Evolutionary conservation across 2,797 vertebrate genomes (phyloP).

Genomic region (Sebastolobus alascanus): DNA sequence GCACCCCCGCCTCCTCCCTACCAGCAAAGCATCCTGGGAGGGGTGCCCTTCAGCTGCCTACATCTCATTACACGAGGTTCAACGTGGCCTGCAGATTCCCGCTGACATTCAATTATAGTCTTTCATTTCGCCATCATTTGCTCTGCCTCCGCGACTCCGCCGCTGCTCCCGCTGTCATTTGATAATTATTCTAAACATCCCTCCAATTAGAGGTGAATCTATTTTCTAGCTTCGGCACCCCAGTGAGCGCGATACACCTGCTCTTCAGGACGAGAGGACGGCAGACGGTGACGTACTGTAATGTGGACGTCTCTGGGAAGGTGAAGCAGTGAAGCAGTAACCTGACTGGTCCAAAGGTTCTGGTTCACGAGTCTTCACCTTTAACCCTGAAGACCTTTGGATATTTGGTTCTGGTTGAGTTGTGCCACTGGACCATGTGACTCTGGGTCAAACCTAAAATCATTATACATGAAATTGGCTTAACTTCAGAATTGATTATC

Average conservation of each 20-base stretch:
- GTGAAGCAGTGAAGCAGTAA: background rate
- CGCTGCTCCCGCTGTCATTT: slow-evolving; percentile 63
- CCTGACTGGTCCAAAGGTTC: background rate
- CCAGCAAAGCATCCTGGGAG: slow-evolving; percentile 63
- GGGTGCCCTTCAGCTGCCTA: slow-evolving; percentile 68
- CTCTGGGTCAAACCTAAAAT: slow-evolving; percentile 13
- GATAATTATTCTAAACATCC: slow-evolving; percentile 68
- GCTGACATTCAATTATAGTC: slow-evolving; percentile 79
- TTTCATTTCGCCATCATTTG: slow-evolving; percentile 69
- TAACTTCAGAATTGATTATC: slow-evolving; percentile 17
- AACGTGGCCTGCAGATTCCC: slow-evolving; percentile 59
- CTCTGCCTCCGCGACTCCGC: slow-evolving; percentile 46
- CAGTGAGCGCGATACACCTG: slow-evolving; percentile 37
- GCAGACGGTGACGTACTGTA: background rate
- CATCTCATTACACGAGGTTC: slow-evolving; percentile 69
- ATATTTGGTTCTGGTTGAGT: slow-evolving; percentile 2
- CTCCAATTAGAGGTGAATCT: slow-evolving; percentile 59
- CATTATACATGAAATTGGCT: slow-evolving; percentile 6
- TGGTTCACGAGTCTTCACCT: slow-evolving; percentile 12
- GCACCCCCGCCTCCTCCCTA: slow-evolving; percentile 24
- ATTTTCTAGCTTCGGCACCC: slow-evolving; percentile 35
- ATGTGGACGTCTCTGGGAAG: background rate
- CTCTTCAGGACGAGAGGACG: slow-evolving; percentile 10
- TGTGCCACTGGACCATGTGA: background rate
- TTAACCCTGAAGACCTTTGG: slow-evolving; percentile 4